A percentile compares a stretch with the other conserved stretches of the same genome.
phyloP scores from a whole-genome alignment of 2,113 vertebrate genomes.

The Todiramphus chloris region DNA sequence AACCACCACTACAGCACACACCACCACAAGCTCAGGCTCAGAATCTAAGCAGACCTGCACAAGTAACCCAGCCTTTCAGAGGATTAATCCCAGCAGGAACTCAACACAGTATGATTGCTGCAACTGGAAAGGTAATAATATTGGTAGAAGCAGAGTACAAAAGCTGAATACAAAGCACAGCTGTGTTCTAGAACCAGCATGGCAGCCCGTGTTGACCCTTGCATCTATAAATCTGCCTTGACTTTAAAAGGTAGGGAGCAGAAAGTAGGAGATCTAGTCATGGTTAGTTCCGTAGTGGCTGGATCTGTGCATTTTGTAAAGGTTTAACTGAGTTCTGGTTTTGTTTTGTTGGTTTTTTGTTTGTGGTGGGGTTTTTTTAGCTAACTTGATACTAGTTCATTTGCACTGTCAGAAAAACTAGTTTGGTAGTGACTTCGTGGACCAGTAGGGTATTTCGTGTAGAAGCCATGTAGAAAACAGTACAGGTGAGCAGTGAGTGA shows the following conservation, averaged over 20 bases:
- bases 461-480: background rate
- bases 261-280: background rate
- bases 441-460: background rate
- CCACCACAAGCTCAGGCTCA: slow-evolving; percentile 88
- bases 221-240: background rate
- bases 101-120: slow-evolving; percentile 90
- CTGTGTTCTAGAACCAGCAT: background rate
- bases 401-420: background rate
- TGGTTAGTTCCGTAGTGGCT: background rate
- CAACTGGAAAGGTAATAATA: slow-evolving; percentile 86
- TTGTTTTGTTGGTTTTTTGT: too few species aligned
- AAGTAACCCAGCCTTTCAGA: slow-evolving; percentile 89
- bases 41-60: slow-evolving; percentile 86
- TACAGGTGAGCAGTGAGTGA: background rate
- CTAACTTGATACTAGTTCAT: background rate
- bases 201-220: background rate
- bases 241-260: background rate
- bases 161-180: background rate
- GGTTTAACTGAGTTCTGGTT: background rate
- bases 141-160: background rate
- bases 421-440: background rate
- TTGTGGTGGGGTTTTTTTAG: background rate
- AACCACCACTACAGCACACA: slow-evolving; percentile 82
- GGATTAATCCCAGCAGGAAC: slow-evolving; percentile 88
- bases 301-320: background rate